phyloP scores from a whole-genome alignment of 2,797 vertebrate genomes.

The Chelon labrosus region DNA sequence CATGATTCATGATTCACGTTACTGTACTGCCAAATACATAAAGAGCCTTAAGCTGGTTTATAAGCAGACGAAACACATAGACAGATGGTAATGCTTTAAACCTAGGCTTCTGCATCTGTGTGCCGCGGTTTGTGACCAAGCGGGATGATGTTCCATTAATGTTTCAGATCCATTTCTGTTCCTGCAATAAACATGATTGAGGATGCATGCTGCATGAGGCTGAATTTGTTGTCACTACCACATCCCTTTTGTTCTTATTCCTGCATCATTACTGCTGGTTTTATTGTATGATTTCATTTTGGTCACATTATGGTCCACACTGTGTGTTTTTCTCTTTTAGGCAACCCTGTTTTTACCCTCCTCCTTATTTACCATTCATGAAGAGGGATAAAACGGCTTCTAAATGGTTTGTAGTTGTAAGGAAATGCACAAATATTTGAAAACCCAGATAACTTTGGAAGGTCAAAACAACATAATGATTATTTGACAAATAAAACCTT shows the following conservation, averaged over 20 bases:
- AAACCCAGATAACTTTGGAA: too few relatives aligned
- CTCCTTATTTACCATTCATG: not conserved
- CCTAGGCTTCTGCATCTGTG: slow-evolving; percentile 32
- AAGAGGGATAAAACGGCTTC: not conserved
- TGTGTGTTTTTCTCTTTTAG: not conserved
- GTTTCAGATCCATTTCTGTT: slow-evolving; percentile 66
- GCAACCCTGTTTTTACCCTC: not conserved
- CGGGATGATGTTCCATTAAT: slow-evolving; percentile 61
- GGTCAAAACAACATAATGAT: too few relatives aligned
- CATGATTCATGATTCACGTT: slow-evolving; percentile 18
- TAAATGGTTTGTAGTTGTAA: not conserved
- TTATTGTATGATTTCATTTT: slow-evolving; percentile 3
- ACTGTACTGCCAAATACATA: slow-evolving; percentile 7
- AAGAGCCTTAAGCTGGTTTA: not conserved
- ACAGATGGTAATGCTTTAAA: slow-evolving; percentile 19
- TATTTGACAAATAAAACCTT: too few relatives aligned
- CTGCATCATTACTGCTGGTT: not conserved
- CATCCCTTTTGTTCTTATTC: not conserved
- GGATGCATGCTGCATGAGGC: slow-evolving; percentile 35
- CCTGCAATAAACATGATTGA: slow-evolving; percentile 66
- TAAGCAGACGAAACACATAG: slow-evolving; percentile 10
- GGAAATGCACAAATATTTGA: too few relatives aligned
- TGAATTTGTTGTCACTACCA: slow-evolving; percentile 17
- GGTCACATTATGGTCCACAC: slow-evolving; percentile 2
- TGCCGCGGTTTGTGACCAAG: slow-evolving; percentile 41